Base-by-base conservation (phyloP, 2,113 vertebrate species). In the Burhinus oedicnemus region DNA sequence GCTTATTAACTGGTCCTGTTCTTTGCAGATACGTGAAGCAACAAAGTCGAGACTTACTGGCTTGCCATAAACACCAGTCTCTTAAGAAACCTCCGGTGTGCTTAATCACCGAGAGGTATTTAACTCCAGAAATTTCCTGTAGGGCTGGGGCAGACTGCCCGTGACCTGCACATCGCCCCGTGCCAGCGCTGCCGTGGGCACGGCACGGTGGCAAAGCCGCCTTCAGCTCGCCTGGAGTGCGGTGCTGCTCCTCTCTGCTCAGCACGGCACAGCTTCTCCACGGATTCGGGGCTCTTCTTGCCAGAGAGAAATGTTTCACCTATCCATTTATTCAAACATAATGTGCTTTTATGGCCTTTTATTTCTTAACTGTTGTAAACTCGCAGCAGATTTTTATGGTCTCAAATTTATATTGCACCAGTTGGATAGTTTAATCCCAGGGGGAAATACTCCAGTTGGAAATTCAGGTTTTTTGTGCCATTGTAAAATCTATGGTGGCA, bases 281-380 rank as follows among this genome's bases (percentile, higher is more conserved):
- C 4, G 8, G 26, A 3, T n/a, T 12, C 6, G 12, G 79, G 54
- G 5, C 69, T 78, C 60, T 88, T 89, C 40, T 36, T 30, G 38
- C n/a, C 68, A 38, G 94, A 42, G 62, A 23, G 71, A 8, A 40
- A 15, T 18, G 75, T 89, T 84, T 60, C 84, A 70, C 84, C 80
- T 76, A 26, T n/a, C 64, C 68, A 12, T 94, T 87, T 83, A 29
- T 85, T 23, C 68, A 77, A 83, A 72, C 60, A 8, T 71, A 40
- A 92, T 54, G 81, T 60, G 74, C 17, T 52, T 96, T 97, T 91
- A 95, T 87, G 90, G 87, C 83, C 91, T 64, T 70, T 97, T 82
- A 79, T 52, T 95, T 87, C 92, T 81, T 79, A 95, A 95, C 81
- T 42, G 91, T 57, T 91, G 85, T 57, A 89, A 97, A 85, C 85